These are phyloP conservation scores for Caradrina clavipalpis DNA, from an alignment of 2,888 invertebrate genomes.

Conservation along the genomic window DNA sequence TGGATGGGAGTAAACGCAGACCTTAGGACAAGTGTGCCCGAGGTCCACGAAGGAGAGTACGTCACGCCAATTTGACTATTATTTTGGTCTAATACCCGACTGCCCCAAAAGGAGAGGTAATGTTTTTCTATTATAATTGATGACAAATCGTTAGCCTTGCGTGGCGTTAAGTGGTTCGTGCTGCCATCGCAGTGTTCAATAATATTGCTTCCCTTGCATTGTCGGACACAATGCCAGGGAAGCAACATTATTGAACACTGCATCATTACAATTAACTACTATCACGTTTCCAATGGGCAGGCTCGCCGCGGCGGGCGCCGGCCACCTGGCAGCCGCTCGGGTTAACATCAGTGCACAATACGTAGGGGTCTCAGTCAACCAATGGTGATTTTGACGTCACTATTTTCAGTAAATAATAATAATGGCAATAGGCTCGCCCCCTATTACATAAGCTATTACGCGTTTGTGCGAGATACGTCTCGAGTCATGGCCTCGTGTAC, in stretches of 20 bases:
- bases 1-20: too few relatives aligned
- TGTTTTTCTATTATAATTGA: conserved; percentile 1
- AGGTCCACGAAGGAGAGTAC: too few relatives aligned
- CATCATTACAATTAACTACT: neutral
- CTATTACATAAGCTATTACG: too few relatives aligned
- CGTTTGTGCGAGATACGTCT: too few relatives aligned
- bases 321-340: neutral
- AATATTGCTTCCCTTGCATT: conserved; percentile 33
- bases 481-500: too few relatives aligned
- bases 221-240: conserved; percentile 7
- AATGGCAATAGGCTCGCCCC: too few relatives aligned
- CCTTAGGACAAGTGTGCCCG: too few relatives aligned
- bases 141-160: conserved; percentile 27
- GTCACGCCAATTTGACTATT: too few relatives aligned
- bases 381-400: too few relatives aligned
- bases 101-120: neutral
- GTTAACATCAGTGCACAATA: neutral
- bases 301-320: neutral
- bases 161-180: conserved; percentile 43
- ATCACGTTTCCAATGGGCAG: conserved; percentile 4
- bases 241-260: neutral
- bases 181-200: conserved; percentile 9
- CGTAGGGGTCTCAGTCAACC: too few relatives aligned
- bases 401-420: too few relatives aligned
- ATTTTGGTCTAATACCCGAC: neutral